Base-by-base conservation (phyloP, 2,113 vertebrate genomes). In the human region DNA sequence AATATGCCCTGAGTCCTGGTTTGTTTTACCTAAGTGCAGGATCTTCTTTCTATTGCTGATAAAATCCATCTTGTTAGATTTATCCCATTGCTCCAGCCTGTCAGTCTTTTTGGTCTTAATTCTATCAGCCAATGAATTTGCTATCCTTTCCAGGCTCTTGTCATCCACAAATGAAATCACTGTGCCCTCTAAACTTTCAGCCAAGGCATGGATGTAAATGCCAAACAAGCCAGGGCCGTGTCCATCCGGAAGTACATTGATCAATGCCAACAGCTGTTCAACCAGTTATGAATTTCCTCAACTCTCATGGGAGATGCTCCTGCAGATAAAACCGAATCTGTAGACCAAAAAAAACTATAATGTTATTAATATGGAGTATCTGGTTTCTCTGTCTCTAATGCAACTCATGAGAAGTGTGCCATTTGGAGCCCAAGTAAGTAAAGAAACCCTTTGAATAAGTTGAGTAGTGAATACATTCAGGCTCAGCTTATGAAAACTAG, bases 101-200 rank as follows among this genome's bases (percentile, higher is more conserved):
- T 96, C 95, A 79, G 75, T 89, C 93, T 75, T 91, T 93, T 96
- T 78, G 6, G 2, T 90, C n/a, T 61, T 94, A 89, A 96, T 96
- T 97, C 68, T 93, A 50, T 95, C 93, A 92, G 81, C 38, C 66
- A 80, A 30, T 79, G 55, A 48, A 93, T 96, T 97, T 96, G 35
- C 23, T 93, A 68, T 96, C 12, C 64, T 92, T 96, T 92, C 96
- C 92, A 96, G 96, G 89, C 38, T 93, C 70, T 87, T 96, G 92
- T 97, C 92, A 96, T 93, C 87, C 52, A 93, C 85, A 96, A 92
- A 95, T 97, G 86, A 96, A 94, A 96, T 93, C 96, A 93, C n/a
- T 76, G 70, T 84, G 79, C 57, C 87, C 68, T 96, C 68, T 96
- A 91, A 86, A 94, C 86, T 95, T 95, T 90, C 85, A 96, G 76